Evolutionary conservation across 1,140 invertebrate genomes (phyloP), one percentile per base, ranked within the genome.

Genomic region (Drosophila subobscura): DNA sequence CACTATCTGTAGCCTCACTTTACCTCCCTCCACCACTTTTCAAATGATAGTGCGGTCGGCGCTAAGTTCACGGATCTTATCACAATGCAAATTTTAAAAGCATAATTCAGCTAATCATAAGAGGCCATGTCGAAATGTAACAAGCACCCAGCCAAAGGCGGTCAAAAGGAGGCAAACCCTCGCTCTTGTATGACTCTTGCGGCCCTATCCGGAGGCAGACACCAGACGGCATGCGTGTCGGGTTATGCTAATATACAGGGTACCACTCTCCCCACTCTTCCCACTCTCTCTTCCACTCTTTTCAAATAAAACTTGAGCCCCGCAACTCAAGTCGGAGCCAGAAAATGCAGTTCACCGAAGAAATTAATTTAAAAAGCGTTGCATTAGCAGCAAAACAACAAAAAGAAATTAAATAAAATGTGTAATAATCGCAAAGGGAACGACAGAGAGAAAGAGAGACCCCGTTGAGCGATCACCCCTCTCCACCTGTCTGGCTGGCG

Each of bases 21-120:
- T 8, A 2, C 29, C 8, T 3, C 8, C 8, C 8, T 33, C 29
- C 29, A 33, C 23, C 53, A 20, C 47, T 46, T 57, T 52, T 73
- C 45, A 65, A 50, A 44, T 72, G 70, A 73, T 56, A 73, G 27
- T 74, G 33, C 22, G 27, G 14, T 52, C 74, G 72, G 72, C 71
- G 72, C 72, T 65, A 58, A 58, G 72, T 22, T 37, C 33, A 37
- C 22, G 16, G 66, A 83, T 85, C 72, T 86, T 85, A 85, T 85
- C 80, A 64, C 46, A 66, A 81, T 86, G 77, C 77, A 85, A 85
- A 85, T 76, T 81, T 65, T 66, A 54, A 76, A 22, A 67, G 72
- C 77, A 86, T 86, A 86, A 81, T 86, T 85, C 77, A 86, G 77
- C 80, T 85, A 85, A 85, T 85, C 80, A 86, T 86, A 85, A 85